Evolutionary conservation across 2,113 vertebrate species (phyloP), one percentile per base, ranked within the genome.

Genomic region (Lepidothrix coronata): DNA sequence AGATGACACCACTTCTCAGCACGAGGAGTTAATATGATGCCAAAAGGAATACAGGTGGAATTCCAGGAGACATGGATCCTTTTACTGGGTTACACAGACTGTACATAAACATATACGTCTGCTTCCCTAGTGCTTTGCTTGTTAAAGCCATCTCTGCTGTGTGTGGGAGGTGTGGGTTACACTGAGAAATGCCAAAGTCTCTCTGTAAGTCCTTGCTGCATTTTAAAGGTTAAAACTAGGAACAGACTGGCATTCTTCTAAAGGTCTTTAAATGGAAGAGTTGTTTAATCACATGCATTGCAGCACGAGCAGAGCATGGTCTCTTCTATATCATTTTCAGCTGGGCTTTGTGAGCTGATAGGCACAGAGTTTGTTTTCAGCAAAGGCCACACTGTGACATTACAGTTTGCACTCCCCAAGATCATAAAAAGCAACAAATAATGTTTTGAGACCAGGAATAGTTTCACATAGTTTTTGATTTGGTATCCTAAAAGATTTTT

Each of bases 211-310:
- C 91, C 75, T 80, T 88, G 63, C 73, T 94, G 89, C 75, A 87
- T 96, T 95, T 95, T 95, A 97, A 95, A 97, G 96, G 96, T 96
- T 96, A 95, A 96, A 96, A 87, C 52, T 54, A 52, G 78, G 80
- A 96, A 95, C 86, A 92, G 37, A 35, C 43, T 97, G 92, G 63
- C 71, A 77, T 95, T 93, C 81, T 92, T 51, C 4, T 5, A 80
- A 89, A 91, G 67, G 74, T 75, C 89, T 96, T 91, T 92, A 94
- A 90, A 94, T 87, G 91, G 80, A 94, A 78, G 59, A 91, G 58
- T 74, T 92, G 48, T 91, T 81, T 89, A 83, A 83, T 92, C 81
- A 96, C 68, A 74, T 89, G 91, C 65, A 41, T 8, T 85, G 76
- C 74, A 91, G 71, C 90, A 91, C 3, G 25, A 89, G 85, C 67